Evolutionary conservation across 2,888 invertebrate species (phyloP).

Genomic region (Oscheius onirici): DNA sequence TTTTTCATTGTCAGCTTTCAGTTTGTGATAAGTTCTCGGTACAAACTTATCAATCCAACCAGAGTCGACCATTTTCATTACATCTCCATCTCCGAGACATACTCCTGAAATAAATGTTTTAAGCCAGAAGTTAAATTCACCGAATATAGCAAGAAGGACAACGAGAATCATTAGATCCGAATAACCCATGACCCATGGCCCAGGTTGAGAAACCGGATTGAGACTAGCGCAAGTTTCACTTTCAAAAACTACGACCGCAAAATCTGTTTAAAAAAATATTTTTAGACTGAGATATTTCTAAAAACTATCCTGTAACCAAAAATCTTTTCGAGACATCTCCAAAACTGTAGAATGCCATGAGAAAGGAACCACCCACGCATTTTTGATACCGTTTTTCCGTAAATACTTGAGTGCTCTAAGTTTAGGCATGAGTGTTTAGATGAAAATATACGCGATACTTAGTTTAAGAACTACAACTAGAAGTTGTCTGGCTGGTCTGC

Average conservation of each 20-base stretch:
- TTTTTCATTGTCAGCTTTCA: conserved; percentile 11
- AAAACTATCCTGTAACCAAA: too few relatives aligned
- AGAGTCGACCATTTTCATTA: conserved; percentile 61
- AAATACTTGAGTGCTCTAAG: background rate
- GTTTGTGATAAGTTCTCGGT: conserved; percentile 49
- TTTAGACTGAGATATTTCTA: too few relatives aligned
- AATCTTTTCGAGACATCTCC: too few relatives aligned
- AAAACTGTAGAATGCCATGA: too few relatives aligned
- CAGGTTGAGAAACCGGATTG: conserved; percentile 7
- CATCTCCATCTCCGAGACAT: conserved; percentile 34
- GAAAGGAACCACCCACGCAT: background rate
- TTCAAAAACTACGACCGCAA: background rate
- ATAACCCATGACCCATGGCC: background rate
- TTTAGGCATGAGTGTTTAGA: background rate
- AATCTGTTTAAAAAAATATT: background rate
- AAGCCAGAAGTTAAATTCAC: background rate
- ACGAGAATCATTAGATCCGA: background rate
- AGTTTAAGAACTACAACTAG: too few relatives aligned
- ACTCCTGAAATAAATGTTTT: background rate
- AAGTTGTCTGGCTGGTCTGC: conserved; percentile 1
- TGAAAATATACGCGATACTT: too few relatives aligned
- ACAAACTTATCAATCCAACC: conserved; percentile 61
- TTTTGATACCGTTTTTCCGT: background rate
- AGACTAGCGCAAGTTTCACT: conserved; percentile 4
- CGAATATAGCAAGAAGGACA: background rate